Base-by-base conservation (phyloP, 2,888 invertebrate species). In the Drosophila maculinotata region DNA sequence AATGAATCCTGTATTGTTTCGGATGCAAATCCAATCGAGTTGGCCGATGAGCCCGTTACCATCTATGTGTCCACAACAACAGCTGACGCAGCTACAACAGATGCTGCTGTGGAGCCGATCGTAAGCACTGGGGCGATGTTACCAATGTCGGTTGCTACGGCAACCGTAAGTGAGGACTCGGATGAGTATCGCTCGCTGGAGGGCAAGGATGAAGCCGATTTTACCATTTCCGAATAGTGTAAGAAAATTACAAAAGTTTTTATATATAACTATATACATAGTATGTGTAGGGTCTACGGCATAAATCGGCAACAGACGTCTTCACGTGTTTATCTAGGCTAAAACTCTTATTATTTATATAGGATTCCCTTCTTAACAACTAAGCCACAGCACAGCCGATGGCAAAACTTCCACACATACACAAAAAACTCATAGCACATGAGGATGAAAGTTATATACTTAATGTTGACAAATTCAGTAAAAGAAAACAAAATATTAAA, bases 181-280 rank as follows among this genome's bases (percentile, higher is more conserved):
- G 92, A 92, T 83, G 92, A 92, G 70, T 92, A 91, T 87, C 90
- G 92, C 47, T 92, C 92, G 44, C 87, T 92, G 65, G 92, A 92
- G 75, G 88, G 88, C 65, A 91, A 90, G 81, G 91, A 91, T 51
- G 91, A 91, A 52, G 78, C 74, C 44, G 89, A 90, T 73, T 91
- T 89, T 80, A 77, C 89, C 49, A 79, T 87, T 73, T 88, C 81
- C 64, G 90, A 88, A 84, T 89, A 90, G 84, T 89, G 63, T 69
- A 62, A 44, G 60, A 70, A 17, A 67, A 54, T 53, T 49, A 51
- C 57, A 51, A 62, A 44, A 39, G 41, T 45, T 48, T 63, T 64
- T 59, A 62, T 74, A 45, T 70, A 45, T 66, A 63, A 39, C 39
- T 77, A 56, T 56, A 42, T 33, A 66, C 20, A 17, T 53, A 58